Percentiles rank a stretch among this genome's conserved stretches.
phyloP scores from a whole-genome alignment of 2,113 vertebrate species.

The Lycocorax pyrrhopterus region DNA sequence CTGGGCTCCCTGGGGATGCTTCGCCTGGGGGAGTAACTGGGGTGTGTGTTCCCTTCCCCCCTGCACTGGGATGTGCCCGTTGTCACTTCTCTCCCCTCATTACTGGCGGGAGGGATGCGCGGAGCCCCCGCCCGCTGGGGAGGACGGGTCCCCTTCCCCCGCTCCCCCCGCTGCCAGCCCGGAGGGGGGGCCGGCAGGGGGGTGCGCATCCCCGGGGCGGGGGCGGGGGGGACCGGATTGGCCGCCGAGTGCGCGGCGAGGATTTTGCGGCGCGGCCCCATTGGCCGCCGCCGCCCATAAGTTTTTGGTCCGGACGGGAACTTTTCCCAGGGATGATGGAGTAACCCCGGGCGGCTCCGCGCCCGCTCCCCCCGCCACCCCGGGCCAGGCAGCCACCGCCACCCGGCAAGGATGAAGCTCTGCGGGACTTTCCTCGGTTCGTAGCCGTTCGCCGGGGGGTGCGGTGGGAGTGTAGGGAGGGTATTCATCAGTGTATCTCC shows the following conservation, averaged over 20 bases:
- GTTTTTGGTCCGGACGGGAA: slow-evolving; percentile 81
- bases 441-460: slow-evolving; percentile 53
- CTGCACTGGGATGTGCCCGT: accelerated
- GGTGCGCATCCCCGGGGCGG: neutral
- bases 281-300: slow-evolving; percentile 78
- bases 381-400: neutral
- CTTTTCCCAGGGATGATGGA: slow-evolving; percentile 77
- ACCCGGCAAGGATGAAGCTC: slow-evolving; percentile 83
- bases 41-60: neutral
- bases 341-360: slow-evolving; percentile 57
- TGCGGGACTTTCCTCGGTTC: slow-evolving; percentile 90
- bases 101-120: neutral
- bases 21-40: accelerated
- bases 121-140: neutral
- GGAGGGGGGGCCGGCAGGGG: neutral
- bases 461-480: neutral
- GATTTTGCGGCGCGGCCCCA: slow-evolving; percentile 62
- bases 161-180: neutral
- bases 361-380: neutral
- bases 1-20: neutral
- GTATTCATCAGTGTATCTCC: neutral
- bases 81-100: neutral
- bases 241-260: slow-evolving; percentile 65
- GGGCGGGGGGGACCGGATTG: slow-evolving; percentile 65
- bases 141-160: neutral